Base-by-base conservation (phyloP, 2,113 vertebrate species). In the Scopus umbretta region DNA sequence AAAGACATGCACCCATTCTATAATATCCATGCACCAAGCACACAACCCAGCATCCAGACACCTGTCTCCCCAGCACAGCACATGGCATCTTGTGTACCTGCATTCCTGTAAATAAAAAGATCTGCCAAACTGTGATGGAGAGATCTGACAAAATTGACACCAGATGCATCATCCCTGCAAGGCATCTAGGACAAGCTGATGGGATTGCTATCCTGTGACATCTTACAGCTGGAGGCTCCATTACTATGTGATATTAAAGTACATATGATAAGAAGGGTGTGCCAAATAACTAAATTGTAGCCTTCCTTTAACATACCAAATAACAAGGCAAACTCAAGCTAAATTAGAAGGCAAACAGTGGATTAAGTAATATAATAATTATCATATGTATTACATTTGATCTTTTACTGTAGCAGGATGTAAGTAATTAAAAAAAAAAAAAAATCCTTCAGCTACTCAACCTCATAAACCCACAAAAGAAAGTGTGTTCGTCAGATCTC, bases 381-480 rank as follows among this genome's bases (percentile, higher is more conserved):
- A 5, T 90, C 94, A 83, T 93, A 94, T 97, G 94, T 86, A 95
- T 90, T 95, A 90, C 70, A 96, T 96, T 80, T 95, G 90, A 65
- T 94, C 67, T 96, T 93, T 97, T 93, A 96, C 93, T 95, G 30
- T 71, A 93, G 62, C 96, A 93, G 94, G 91, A 97, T 95, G 94
- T 95, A 56, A 80, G 59, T 95, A 97, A 97, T 95, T 63, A 97
- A 96, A 96, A 42, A 42, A 42, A 97, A 92, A 42, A 42, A 42
- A 97, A 92, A 96, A 86, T 80, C 79, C 74, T 80, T 78, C 27
- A 95, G 80, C 87, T 88, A 83, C 78, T 96, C 93, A 88, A 71
- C 71, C 61, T 91, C 9, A 0, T 59, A 97, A 96, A 95, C 43
- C 87, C 89, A 86, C 45, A 76, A 32, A 80, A 62, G 70, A 92